Percentiles rank a stretch among this genome's conserved stretches.
These are phyloP conservation scores for Turdus rufiventris DNA, from an alignment of 2,113 vertebrate genomes.

Conservation along the genomic window DNA sequence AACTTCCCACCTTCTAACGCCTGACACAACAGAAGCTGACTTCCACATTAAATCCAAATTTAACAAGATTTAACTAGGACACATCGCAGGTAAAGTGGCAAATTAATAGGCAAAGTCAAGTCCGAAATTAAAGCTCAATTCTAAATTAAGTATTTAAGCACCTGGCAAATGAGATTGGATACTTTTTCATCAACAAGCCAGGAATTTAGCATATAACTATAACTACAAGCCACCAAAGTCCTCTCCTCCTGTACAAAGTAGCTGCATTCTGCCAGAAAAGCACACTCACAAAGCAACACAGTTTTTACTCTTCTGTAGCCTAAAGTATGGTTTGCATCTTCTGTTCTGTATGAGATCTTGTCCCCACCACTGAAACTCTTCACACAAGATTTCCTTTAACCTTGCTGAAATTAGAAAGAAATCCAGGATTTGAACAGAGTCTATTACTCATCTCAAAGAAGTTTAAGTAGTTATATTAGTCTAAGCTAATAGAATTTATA, in stretches of 20 bases:
- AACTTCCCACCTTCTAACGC: accelerated
- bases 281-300: accelerated
- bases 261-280: neutral
- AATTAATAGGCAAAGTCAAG: neutral
- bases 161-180: neutral
- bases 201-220: neutral
- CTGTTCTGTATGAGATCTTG: neutral
- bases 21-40: neutral
- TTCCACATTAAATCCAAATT: neutral
- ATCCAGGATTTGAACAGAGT: neutral
- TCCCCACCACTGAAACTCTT: neutral
- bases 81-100: neutral
- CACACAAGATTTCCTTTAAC: neutral
- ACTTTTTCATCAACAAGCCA: neutral
- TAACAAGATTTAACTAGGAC: neutral
- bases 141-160: neutral
- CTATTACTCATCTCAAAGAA: neutral
- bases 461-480: neutral
- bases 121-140: neutral
- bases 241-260: neutral
- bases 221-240: neutral
- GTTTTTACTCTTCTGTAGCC: neutral
- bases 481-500: neutral
- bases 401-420: neutral
- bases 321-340: neutral